Percentiles rank a stretch among this genome's conserved stretches.
These are phyloP conservation scores for Eurystomus gularis DNA, from an alignment of 2,113 vertebrate species.

Conservation along the genomic window DNA sequence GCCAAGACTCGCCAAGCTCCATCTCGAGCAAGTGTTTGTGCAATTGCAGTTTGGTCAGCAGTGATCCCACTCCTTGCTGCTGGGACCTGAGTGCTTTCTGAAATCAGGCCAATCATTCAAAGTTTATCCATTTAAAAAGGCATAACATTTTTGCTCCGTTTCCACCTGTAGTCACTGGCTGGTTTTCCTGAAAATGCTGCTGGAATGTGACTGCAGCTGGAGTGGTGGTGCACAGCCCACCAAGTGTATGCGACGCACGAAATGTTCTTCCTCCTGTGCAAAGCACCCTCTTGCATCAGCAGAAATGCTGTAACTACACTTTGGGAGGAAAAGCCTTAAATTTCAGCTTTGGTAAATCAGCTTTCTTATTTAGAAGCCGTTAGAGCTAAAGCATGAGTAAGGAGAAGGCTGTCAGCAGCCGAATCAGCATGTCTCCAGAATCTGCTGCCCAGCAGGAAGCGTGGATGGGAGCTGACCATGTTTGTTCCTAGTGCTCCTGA, in stretches of 20 bases:
- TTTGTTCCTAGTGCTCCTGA: background rate
- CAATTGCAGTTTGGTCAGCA: background rate
- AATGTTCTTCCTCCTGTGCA: background rate
- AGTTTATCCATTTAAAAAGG: background rate
- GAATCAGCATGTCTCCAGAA: background rate
- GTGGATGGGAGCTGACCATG: background rate
- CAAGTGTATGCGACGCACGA: background rate
- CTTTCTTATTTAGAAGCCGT: background rate
- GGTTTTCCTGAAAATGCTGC: background rate
- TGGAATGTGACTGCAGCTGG: background rate
- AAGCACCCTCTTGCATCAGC: background rate
- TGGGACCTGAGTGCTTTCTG: background rate
- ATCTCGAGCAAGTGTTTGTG: background rate
- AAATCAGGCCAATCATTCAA: background rate
- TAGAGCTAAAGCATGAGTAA: background rate
- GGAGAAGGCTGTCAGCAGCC: background rate
- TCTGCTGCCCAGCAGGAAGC: background rate
- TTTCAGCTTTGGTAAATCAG: background rate
- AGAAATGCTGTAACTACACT: background rate
- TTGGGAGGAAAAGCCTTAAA: background rate
- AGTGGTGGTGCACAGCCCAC: background rate
- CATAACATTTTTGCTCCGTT: background rate
- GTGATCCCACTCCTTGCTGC: background rate
- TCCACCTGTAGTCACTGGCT: background rate
- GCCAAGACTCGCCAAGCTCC: background rate